Base-by-base conservation (phyloP, 2,797 vertebrate genomes). In the Pagetopsis macropterus region DNA sequence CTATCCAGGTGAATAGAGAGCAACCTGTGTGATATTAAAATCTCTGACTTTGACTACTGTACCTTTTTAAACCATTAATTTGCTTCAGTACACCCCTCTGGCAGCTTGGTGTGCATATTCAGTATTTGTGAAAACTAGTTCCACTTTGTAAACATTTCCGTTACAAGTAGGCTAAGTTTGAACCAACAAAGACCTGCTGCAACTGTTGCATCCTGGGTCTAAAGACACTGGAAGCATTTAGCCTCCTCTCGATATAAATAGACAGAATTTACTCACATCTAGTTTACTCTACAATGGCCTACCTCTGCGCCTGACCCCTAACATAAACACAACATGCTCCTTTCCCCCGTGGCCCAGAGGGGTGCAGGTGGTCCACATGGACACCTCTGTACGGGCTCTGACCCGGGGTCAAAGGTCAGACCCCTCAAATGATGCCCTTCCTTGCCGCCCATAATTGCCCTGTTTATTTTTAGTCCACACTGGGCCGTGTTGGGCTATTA, bases 401-500 rank as follows among this genome's bases (percentile, higher is more conserved):
- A 93, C 92, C 93, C 46, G 69, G 84, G 94, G 90, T 94, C 92
- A 94, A 78, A 94, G 94, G 90, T 94, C 87, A 83, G 80, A 85
- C 72, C 91, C 90, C 85, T 90, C 75, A 93, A 95, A 95, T 94
- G 93, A 93, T 74, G 87, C 86, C 85, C 91, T 91, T 92, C 91
- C 90, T 92, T 75, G 82, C 91, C 63, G 78, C 87, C 90, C 88
- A 89, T 92, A 94, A 95, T 94, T 95, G 91, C 84, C 84, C 74
- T 94, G 90, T 95, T 96, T 96, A 95, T 95, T 95, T 96, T 95
- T 95, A 95, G 95, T 96, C 94, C 93, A 94, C 92, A 90, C 91
- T 86, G 86, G 79, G 89, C 94, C 87, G 94, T 94, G 95, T 89
- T 87, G 89, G 86, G 93, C 95, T 96, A 94, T 97, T 97, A 96